These are phyloP conservation scores for Phrynosoma blainvillii DNA, from an alignment of 2,113 vertebrate genomes.

Conservation along the genomic window DNA sequence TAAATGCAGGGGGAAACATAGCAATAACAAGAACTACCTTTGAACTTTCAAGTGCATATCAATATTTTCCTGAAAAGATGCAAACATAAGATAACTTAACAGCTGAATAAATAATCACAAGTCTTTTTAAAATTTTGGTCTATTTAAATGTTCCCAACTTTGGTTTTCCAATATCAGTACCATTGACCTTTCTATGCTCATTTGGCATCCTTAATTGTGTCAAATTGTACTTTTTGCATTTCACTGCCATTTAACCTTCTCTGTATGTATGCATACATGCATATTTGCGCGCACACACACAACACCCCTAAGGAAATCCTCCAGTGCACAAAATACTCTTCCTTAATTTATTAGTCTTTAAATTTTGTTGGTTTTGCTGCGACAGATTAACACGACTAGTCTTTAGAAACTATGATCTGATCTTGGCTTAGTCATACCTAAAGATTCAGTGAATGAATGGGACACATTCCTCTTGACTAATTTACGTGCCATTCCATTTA, in stretches of 20 bases:
- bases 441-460: not conserved
- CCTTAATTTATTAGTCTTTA: not conserved
- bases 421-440: not conserved
- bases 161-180: not conserved
- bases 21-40: not conserved
- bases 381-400: not conserved
- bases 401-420: not conserved
- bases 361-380: not conserved
- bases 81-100: not conserved
- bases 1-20: not conserved
- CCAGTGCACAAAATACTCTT: not conserved
- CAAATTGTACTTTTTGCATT: not conserved
- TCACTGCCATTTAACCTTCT: not conserved
- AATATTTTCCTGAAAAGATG: not conserved
- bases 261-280: too few species aligned
- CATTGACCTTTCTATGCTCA: not conserved
- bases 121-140: not conserved
- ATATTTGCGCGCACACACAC: not conserved
- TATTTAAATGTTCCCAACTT: not conserved
- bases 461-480: too few species aligned
- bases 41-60: not conserved
- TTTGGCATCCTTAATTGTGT: not conserved
- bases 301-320: not conserved
- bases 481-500: too few species aligned
- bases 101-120: not conserved